Percentiles rank a stretch among this genome's conserved stretches.
phyloP scores from a whole-genome alignment of 2,888 invertebrate species.

The Meganola albula region DNA sequence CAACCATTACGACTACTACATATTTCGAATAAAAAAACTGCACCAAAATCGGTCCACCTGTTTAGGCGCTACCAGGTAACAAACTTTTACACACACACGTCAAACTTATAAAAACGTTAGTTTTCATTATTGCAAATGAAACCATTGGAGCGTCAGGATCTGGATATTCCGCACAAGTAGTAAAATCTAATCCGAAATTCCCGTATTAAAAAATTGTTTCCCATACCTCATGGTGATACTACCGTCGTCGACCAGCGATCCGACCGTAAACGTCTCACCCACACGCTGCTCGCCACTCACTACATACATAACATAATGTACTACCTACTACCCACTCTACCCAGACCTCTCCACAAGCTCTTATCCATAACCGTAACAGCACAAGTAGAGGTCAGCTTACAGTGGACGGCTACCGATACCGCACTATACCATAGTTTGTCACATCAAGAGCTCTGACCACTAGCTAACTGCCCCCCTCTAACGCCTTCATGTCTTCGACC shows the following conservation, averaged over 20 bases:
- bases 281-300: constrained; percentile 69
- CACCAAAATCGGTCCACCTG: no score
- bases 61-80: no score
- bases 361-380: constrained; percentile 18
- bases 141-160: no score
- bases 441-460: constrained; percentile 67
- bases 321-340: constrained; percentile 37
- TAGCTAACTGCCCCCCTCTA: constrained; percentile 48
- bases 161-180: no score
- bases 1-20: no score
- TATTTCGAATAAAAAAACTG: no score
- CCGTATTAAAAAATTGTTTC: no score
- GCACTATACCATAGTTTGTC: constrained; percentile 70
- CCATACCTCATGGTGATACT: constrained; percentile 45
- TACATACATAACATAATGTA: constrained; percentile 66
- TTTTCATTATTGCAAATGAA: no score
- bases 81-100: no score
- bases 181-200: no score
- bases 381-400: constrained; percentile 35
- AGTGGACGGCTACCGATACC: constrained; percentile 55
- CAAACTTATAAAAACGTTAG: no score
- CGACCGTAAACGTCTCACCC: constrained; percentile 77
- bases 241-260: constrained; percentile 70
- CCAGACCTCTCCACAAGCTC: constrained; percentile 36
- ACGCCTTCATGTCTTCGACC: constrained; percentile 33